Base-by-base conservation (phyloP, 2,113 vertebrate species). In the Brachyhypopomus occidentalis region DNA sequence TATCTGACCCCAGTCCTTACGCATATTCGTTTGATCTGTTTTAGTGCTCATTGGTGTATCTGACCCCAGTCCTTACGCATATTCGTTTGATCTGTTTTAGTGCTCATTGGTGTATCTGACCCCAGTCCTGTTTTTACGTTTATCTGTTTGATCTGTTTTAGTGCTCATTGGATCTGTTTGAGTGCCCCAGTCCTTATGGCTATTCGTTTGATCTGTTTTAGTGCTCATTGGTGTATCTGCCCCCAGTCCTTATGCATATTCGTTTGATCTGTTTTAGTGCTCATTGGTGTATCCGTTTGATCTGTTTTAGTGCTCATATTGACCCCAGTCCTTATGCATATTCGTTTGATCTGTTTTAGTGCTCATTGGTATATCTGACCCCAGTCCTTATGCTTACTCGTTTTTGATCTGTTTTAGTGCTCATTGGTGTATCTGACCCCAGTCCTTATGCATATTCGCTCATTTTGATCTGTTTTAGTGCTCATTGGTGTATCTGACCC, bases 11-110 rank as follows among this genome's bases (percentile, higher is more conserved):
- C 14, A 8, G 12, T 86, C 84, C 73, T 84, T 79, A 85, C 71
- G 82, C 84, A 45, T 87, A 52, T 25, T 22, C 11, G 48, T 88
- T 91, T 77, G 58, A 52, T 79, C 72, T 14, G 45, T 87, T 75
- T 75, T 23, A 41, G 27, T n/a, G n/a, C n/a, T n/a, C 87, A 78
- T 81, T 52, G 45, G 45, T 52, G 14, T 52, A 52, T 2, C 1
- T 14, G 45, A 52, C 45, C 12, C 45, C 14, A 8, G 12, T 86
- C 84, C 73, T 84, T 79, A 85, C 71, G 82, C 84, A 45, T 87
- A 52, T 25, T 22, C 11, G 48, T 88, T 91, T 77, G 58, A 52
- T 79, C 72, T 14, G 45, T 87, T 75, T 75, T 23, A 41, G 27
- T n/a, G n/a, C n/a, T n/a, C 87, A 78, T 81, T 52, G 45, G 45